Evolutionary conservation across 1,140 invertebrate genomes (phyloP).

Genomic region (Cyphomyrmex costatus): DNA sequence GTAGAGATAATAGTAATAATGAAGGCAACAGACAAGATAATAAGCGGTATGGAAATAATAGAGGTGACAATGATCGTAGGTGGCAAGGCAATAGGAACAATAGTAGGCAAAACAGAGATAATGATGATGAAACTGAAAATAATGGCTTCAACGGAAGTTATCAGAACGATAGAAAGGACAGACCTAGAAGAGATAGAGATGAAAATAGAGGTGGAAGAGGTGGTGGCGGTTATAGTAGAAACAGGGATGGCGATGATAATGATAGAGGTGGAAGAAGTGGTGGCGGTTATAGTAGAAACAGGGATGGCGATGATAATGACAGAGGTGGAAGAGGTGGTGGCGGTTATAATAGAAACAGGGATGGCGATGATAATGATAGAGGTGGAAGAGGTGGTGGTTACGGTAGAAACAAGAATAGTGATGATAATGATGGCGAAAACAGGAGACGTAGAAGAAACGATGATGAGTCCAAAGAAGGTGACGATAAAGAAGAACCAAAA

Average conservation of each 20-base stretch:
- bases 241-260: not conserved
- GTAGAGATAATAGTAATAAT: slow-evolving; percentile 53
- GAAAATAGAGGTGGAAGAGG: slow-evolving; percentile 60
- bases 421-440: not conserved
- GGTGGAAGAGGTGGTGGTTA: slow-evolving; percentile 54
- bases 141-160: slow-evolving; percentile 58
- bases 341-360: slow-evolving; percentile 13
- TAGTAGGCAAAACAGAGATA: slow-evolving; percentile 20
- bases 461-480: slow-evolving; percentile 8
- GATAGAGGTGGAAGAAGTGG: slow-evolving; percentile 41
- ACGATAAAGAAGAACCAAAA: slow-evolving; percentile 53
- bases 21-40: slow-evolving; percentile 59
- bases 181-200: slow-evolving; percentile 52
- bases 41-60: slow-evolving; percentile 47
- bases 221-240: slow-evolving; percentile 3
- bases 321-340: slow-evolving; percentile 55
- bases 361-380: slow-evolving; percentile 15
- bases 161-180: slow-evolving; percentile 48
- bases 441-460: not conserved
- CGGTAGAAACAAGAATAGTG: slow-evolving; percentile 12
- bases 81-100: slow-evolving; percentile 50
- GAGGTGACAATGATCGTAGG: slow-evolving; percentile 62
- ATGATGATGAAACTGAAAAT: slow-evolving; percentile 48
- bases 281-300: not conserved
- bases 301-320: not conserved